A percentile compares a stretch with the other conserved stretches of the same genome.
phyloP scores from a whole-genome alignment of 2,888 invertebrate genomes.

The Drepana falcataria region DNA sequence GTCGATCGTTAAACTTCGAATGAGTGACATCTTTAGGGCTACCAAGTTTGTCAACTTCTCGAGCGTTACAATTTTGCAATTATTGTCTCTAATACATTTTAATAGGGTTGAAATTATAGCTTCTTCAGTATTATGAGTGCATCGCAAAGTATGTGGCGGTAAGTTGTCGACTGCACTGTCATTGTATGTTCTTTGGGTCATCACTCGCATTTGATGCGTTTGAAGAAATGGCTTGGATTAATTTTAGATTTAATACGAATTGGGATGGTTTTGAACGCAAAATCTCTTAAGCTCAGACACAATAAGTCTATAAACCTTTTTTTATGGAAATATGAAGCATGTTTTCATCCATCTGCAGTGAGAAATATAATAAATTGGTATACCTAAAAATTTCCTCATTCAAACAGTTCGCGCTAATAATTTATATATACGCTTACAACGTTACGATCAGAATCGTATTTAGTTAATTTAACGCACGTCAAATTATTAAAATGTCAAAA shows the following conservation, averaged over 20 bases:
- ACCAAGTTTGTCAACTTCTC: slow-evolving; percentile 24
- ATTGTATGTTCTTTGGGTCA: slow-evolving; percentile 62
- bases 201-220: slow-evolving; percentile 67
- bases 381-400: too few relatives aligned
- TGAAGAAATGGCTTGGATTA: slow-evolving; percentile 57
- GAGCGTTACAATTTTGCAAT: not conserved
- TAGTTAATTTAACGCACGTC: too few relatives aligned
- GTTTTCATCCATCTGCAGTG: slow-evolving; percentile 11
- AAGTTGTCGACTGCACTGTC: slow-evolving; percentile 66
- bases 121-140: slow-evolving; percentile 1
- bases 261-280: slow-evolving; percentile 41
- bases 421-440: too few relatives aligned
- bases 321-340: slow-evolving; percentile 21
- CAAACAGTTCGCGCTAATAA: too few relatives aligned
- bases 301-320: slow-evolving; percentile 38
- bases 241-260: slow-evolving; percentile 64
- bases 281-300: slow-evolving; percentile 28
- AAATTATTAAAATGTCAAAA: too few relatives aligned
- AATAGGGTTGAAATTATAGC: slow-evolving; percentile 7
- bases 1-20: slow-evolving; percentile 74
- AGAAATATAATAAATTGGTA: too few relatives aligned
- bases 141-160: slow-evolving; percentile 34
- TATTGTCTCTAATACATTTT: slow-evolving; percentile 18
- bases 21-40: slow-evolving; percentile 71
- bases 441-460: too few relatives aligned